Evolutionary conservation across 1,140 invertebrate species (phyloP).

Genomic region (Aphis craccivora): DNA sequence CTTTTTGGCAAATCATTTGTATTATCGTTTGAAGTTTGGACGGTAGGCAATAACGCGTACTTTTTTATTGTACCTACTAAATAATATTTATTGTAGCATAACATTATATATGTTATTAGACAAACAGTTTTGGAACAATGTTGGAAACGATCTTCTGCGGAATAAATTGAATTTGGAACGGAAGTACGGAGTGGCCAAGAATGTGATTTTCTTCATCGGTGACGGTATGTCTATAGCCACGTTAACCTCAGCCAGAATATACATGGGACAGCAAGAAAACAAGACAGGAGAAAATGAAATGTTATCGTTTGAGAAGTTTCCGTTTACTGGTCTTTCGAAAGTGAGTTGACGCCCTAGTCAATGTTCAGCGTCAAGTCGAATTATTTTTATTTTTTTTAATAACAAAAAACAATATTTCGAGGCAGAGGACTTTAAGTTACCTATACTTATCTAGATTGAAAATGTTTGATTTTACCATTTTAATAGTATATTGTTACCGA

Average conservation of each 20-base stretch:
- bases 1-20: not conserved
- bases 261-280: constrained; percentile 68
- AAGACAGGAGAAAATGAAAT: constrained; percentile 67
- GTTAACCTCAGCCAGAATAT: constrained; percentile 72
- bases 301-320: constrained; percentile 68
- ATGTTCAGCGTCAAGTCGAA: not conserved
- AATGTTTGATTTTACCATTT: not conserved
- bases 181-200: constrained; percentile 67
- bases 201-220: constrained; percentile 76
- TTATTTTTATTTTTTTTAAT: not conserved
- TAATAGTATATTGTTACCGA: not conserved
- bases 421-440: not conserved
- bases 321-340: constrained; percentile 65
- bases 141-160: not conserved
- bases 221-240: constrained; percentile 79
- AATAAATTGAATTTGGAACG: constrained; percentile 63
- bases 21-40: not conserved
- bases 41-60: not conserved
- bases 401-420: not conserved
- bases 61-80: not conserved
- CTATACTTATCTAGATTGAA: not conserved
- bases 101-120: not conserved
- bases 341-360: constrained; percentile 10
- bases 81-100: not conserved
- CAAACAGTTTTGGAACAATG: not conserved